Evolutionary conservation across 2,888 invertebrate genomes (phyloP).

Genomic region (Cyrtodaria siliqua): DNA sequence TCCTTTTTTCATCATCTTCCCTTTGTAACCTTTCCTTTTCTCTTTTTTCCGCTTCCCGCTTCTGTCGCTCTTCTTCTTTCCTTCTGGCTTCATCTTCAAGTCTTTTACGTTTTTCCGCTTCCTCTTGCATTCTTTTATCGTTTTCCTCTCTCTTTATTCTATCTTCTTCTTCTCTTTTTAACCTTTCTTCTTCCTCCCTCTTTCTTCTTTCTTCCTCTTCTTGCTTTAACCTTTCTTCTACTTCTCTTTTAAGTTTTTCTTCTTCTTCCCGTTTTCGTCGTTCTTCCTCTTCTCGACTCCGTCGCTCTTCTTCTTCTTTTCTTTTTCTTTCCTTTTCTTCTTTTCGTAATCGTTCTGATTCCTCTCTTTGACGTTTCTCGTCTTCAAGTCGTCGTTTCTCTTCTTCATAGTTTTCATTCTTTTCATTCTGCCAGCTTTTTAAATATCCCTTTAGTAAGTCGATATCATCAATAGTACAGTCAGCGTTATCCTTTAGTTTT

Average conservation of each 20-base stretch:
- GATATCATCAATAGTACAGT: neutral
- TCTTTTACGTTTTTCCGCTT: neutral
- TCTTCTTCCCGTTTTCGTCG: too few species aligned
- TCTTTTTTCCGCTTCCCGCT: neutral
- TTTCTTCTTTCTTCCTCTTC: neutral
- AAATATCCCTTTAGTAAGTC: neutral
- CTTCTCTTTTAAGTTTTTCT: too few species aligned
- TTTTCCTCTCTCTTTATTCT: neutral
- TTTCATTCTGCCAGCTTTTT: neutral
- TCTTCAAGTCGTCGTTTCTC: neutral
- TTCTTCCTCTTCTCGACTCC: too few species aligned
- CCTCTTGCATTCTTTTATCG: neutral
- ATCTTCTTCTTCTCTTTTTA: neutral
- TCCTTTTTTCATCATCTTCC: neutral
- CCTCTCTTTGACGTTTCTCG: neutral
- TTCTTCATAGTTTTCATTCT: neutral
- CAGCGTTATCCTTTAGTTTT: too few species aligned
- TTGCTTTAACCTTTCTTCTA: too few species aligned
- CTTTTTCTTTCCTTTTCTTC: too few species aligned
- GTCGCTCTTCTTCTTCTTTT: too few species aligned
- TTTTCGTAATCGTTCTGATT: too few species aligned
- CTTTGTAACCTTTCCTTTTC: neutral
- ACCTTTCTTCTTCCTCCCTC: neutral
- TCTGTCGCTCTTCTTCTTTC: neutral
- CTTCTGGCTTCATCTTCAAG: neutral